Evolutionary conservation across 2,888 invertebrate species (phyloP), one percentile per base, ranked within the genome.

Genomic region (Pegoplata infirma): DNA sequence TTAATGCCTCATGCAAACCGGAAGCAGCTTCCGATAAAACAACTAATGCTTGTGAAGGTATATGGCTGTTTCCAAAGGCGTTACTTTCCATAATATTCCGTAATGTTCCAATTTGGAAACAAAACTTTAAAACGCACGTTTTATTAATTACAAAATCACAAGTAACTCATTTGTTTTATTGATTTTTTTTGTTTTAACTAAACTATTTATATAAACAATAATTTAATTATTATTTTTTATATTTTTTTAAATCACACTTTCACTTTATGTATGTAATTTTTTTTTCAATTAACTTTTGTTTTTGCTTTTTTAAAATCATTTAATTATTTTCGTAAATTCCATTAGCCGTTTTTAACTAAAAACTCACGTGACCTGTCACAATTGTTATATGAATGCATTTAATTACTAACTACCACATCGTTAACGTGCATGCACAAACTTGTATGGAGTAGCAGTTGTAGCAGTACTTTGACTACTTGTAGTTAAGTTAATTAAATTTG

Each of bases 11-110:
- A 88, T 93, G 93, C 89, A 94, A 91, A 86, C 93, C 93, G 86
- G 93, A 93, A 88, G 93, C 93, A 85, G 94, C 93, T 91, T 94
- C 93, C 83, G 94, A 94, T 89, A 94, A 92, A 83, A 94, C 94
- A 87, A 94, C 94, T 89, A 94, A 90, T 87, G 93, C 93, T 86
- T 94, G 93, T 86, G 93, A 93, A 90, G 93, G 93, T 88, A 94
- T 91, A 90, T 94, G 93, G 88, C 92, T 93, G 86, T 93, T 92
- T 88, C 93, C 93, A 90, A 94, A 94, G 83, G 93, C 92, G 89
- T 93, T 93, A 90, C 94, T 94, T 91, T 94, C 94, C 94, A 94
- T 94, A 90, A 86, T 87, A 85, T 67, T 76, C 19, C 25, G 21
- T 64, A 71, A 63, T 51, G 66, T 67, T 59, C 61, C 71, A 67